These are phyloP conservation scores for Calcarius ornatus DNA, from an alignment of 2,113 vertebrate species.

Conservation along the genomic window DNA sequence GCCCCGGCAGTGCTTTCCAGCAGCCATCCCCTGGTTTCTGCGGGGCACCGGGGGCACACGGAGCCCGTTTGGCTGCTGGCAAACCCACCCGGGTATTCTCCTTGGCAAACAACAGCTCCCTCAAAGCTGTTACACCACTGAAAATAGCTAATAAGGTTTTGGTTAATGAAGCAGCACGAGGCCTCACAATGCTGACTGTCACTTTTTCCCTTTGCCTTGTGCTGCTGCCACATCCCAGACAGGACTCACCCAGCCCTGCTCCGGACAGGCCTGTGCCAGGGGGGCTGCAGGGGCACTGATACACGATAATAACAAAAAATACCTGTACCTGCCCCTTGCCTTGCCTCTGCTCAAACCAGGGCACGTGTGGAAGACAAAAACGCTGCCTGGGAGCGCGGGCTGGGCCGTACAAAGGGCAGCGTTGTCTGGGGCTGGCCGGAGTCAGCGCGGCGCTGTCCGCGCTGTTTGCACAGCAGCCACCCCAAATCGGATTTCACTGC, in stretches of 20 bases:
- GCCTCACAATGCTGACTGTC: background rate
- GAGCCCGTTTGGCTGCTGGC: background rate
- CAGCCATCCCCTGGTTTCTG: background rate
- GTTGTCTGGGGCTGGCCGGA: conserved; percentile 22
- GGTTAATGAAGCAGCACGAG: background rate
- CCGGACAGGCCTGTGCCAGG: accelerated
- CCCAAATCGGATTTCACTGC: conserved; percentile 38
- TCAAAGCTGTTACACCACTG: background rate
- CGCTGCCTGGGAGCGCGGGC: background rate
- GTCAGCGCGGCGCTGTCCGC: background rate
- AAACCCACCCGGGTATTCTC: background rate
- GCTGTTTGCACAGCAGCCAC: conserved; percentile 34
- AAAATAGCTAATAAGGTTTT: background rate
- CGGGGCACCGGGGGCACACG: accelerated
- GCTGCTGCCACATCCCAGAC: background rate
- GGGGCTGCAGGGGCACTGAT: accelerated
- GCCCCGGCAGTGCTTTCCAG: background rate
- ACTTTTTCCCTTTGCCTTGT: background rate
- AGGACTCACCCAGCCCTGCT: background rate
- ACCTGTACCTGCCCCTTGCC: background rate
- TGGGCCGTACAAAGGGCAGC: background rate
- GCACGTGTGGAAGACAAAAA: conserved; percentile 19
- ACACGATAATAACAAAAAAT: background rate
- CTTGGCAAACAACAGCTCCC: background rate
- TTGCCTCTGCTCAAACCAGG: background rate